These are phyloP conservation scores for Bujurquina vittata DNA, from an alignment of 2,113 vertebrate species.

Conservation along the genomic window DNA sequence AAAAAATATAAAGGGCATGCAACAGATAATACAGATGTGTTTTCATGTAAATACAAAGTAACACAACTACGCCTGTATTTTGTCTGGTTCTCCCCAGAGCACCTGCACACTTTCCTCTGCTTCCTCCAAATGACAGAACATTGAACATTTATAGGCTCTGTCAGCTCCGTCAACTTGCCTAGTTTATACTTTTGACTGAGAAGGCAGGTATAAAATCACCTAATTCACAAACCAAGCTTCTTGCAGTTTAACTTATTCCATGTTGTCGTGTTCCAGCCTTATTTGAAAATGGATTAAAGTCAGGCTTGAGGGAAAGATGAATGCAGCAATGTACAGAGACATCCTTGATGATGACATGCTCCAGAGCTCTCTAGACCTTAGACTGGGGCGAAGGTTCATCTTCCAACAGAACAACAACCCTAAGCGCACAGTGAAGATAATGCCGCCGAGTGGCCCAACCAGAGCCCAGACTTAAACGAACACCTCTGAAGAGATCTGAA, in stretches of 20 bases:
- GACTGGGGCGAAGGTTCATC: too few species aligned
- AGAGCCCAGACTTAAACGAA: too few species aligned
- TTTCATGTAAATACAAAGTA: conserved; percentile 9
- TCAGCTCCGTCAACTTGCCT: background rate
- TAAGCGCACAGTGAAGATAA: too few species aligned
- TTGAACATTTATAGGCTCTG: background rate
- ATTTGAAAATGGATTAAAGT: too few species aligned
- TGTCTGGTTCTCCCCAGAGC: conserved; percentile 35
- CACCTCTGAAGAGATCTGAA: too few species aligned
- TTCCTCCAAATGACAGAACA: background rate
- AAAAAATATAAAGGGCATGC: background rate
- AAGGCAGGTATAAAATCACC: background rate
- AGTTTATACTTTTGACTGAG: background rate
- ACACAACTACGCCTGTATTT: conserved; percentile 12
- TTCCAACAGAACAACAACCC: too few species aligned
- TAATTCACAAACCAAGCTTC: background rate
- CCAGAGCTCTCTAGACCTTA: too few species aligned
- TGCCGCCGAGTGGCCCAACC: too few species aligned
- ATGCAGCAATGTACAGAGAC: too few species aligned
- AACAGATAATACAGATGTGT: background rate
- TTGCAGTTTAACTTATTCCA: background rate
- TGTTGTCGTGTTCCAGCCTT: too few species aligned
- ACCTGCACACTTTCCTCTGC: background rate
- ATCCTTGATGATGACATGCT: too few species aligned
- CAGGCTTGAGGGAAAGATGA: too few species aligned